Evolutionary conservation across 2,113 vertebrate species (phyloP).

Genomic region (Zosterops pallidus): DNA sequence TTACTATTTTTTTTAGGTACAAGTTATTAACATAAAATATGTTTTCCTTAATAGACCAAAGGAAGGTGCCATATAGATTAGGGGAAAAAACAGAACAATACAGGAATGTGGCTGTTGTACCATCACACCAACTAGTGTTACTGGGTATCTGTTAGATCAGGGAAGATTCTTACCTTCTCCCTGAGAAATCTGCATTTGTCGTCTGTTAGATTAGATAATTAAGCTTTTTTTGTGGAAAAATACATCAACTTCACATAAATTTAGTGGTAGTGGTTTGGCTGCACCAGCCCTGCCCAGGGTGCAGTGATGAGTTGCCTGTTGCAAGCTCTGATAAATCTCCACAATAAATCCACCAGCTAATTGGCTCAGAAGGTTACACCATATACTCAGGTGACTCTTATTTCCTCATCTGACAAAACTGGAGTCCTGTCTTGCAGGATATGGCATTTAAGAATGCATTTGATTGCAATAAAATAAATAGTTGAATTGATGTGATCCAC

Average conservation of each 20-base stretch:
- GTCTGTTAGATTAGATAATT: neutral
- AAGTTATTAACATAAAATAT: neutral
- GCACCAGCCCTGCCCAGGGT: neutral
- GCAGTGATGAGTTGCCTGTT: fast-evolving
- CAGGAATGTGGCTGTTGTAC: neutral
- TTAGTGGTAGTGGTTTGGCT: neutral
- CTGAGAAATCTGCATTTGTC: neutral
- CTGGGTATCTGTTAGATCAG: neutral
- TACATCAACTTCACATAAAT: neutral
- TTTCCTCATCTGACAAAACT: neutral
- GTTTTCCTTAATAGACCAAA: neutral
- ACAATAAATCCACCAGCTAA: neutral
- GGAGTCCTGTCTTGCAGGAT: neutral
- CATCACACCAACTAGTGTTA: neutral
- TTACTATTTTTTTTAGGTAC: neutral
- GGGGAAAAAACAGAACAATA: neutral
- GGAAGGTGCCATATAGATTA: neutral
- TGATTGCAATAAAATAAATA: neutral
- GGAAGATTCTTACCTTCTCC: neutral
- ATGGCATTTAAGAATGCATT: neutral
- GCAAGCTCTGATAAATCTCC: neutral
- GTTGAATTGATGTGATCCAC: neutral
- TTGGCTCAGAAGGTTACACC: neutral
- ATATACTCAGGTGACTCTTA: neutral
- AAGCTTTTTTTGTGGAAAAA: neutral